Conservation (phyloP, 2,888 invertebrate genomes). For the Pseudococcus jackbeardsleyi region DNA sequence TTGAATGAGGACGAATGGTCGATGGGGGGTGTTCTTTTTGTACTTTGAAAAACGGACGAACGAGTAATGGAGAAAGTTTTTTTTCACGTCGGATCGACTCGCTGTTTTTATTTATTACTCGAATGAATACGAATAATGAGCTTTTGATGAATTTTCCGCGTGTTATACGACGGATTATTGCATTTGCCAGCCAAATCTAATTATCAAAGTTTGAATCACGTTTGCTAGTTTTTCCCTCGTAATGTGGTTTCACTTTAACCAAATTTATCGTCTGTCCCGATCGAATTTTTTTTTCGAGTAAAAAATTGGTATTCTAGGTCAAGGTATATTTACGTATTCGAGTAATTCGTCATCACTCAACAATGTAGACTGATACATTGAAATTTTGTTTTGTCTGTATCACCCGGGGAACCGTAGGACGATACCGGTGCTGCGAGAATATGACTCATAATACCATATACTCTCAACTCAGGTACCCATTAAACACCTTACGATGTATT, state of each 20-base stretch:
- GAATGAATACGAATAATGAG: slow-evolving; percentile 54
- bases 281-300: not conserved
- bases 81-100: not conserved
- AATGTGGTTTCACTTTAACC: not conserved
- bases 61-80: slow-evolving; percentile 33
- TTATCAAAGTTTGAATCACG: slow-evolving; percentile 6
- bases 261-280: not conserved
- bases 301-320: slow-evolving; percentile 6
- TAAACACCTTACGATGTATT: not conserved
- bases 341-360: slow-evolving; percentile 6
- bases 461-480: no score
- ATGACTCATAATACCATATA: slow-evolving; percentile 25
- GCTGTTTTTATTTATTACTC: slow-evolving; percentile 43
- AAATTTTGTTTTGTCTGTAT: slow-evolving; percentile 54
- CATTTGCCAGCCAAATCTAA: slow-evolving; percentile 29
- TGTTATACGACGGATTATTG: not conserved
- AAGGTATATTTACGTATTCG: not conserved
- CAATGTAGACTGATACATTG: slow-evolving; percentile 8
- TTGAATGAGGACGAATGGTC: not conserved
- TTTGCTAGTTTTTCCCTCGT: not conserved
- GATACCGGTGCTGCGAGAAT: not conserved
- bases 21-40: not conserved
- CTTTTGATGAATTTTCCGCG: slow-evolving; percentile 55
- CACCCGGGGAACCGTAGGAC: slow-evolving; percentile 44
- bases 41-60: not conserved